Base-by-base conservation (phyloP, 2,113 vertebrate species). In the Spheniscus mendiculus region DNA sequence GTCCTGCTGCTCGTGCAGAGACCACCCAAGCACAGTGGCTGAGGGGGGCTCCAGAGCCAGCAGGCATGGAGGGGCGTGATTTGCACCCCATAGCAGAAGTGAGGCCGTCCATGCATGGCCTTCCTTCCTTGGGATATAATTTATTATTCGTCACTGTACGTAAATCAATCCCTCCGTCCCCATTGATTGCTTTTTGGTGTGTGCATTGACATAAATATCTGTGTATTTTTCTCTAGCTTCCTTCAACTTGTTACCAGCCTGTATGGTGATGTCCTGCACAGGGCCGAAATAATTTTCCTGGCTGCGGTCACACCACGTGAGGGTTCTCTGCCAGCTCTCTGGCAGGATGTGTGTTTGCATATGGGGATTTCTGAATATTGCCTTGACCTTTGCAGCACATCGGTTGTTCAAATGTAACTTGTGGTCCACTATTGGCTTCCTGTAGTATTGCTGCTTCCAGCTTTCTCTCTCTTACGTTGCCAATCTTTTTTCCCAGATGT, bases 341-440 rank as follows among this genome's bases (percentile, higher is more conserved):
- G 81, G 62, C 81, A 83, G 66, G 78, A 30, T 21, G 6, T 32
- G 55, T 93, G 70, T 96, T 93, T 96, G 94, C 83, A 4, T 42
- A 5, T 66, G 87, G 93, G 74, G 52, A 83, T 91, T 92, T 94
- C 89, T 96, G 86, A 49, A 44, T 55, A 87, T 81, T 90, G 91
- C 72, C 53, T 16, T 93, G 94, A 85, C 91, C 91, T 97, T 65
- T 96, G 93, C 87, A 94, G 91, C 81, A 87, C 80, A 5, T 44
- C 59, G 38, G 9, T 71, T 88, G 83, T 93, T 93, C 70, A 66
- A 50, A 93, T 73, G 77, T 62, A 80, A 44, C 91, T 93, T 95
- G 81, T 91, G 92, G 74, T 92, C 81, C 77, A 53, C 83, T 87
- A 1, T 61, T 93, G 91, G 81, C 97, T 94, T 92, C 73, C 82